Base-by-base conservation (phyloP, 1,140 invertebrate genomes). In the Littorina saxatilis region DNA sequence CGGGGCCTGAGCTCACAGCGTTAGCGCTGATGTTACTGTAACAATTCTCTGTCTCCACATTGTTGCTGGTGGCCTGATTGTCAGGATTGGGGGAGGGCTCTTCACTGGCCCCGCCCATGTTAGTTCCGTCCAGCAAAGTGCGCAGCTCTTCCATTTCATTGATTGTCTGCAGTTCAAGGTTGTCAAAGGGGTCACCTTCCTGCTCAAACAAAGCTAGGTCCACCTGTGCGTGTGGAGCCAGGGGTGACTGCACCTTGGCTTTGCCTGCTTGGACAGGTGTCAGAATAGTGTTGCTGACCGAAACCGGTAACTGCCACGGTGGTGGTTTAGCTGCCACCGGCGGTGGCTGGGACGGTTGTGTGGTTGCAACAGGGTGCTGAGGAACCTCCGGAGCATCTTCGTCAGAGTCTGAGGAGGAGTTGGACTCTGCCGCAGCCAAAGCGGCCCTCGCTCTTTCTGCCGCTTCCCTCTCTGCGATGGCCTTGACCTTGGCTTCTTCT, bases 121-220 rank as follows among this genome's bases (percentile, higher is more conserved):
- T 0, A 32, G 55, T 39, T 5, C 76, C 76, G 9, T 40, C 52
- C 68, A 88, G 75, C 73, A 88, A 68, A 35, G 74, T 84, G 27
- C 84, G 85, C 58, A 89, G 40, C 66, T 89, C 88, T 32, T 88
- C 87, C 83, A 87, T 85, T 17, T 87, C 88, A 83, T 89, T 84
- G 29, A 89, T 82, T 32, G 85, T 85, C 75, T 89, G 86, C n/a
- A 86, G 80, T 70, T 87, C 86, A 35, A 89, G 52, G 68, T 87
- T 86, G 58, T 89, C 85, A 88, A 89, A 89, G 13, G 87, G 86
- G 79, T 89, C 86, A 52, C 84, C 86, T 63, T 87, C 88, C 27
- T 85, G 82, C 79, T 89, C 88, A 87, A 89, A 89, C 85, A 82
- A 78, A 1, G 85, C 79, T 3, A 89, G 39, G 75, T 89, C 88